A percentile compares a stretch with the other conserved stretches of the same genome.
Evolutionary conservation across 2,113 vertebrate species (phyloP).

Genomic region (Rhinichthys klamathensis): DNA sequence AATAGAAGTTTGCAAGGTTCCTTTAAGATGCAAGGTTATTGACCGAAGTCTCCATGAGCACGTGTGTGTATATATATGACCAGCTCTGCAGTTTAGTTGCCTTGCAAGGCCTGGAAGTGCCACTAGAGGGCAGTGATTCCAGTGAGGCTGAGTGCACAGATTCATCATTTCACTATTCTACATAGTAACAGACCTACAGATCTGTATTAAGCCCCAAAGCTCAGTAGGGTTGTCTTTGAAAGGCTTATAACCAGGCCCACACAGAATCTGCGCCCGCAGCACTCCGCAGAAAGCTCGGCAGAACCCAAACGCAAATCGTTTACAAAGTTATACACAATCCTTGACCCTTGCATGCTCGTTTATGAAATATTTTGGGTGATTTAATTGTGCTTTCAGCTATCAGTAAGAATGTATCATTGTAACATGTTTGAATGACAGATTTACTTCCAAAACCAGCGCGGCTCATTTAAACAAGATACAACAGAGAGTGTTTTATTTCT

Average conservation of each 20-base stretch:
- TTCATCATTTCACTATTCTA: slow-evolving; percentile 57
- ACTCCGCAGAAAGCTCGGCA: background rate
- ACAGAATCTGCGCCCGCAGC: background rate
- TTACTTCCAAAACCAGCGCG: background rate
- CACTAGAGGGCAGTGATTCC: slow-evolving; percentile 47
- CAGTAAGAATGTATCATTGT: background rate
- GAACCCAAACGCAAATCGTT: background rate
- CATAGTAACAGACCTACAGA: slow-evolving; percentile 61
- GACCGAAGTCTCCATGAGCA: background rate
- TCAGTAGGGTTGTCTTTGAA: slow-evolving; percentile 41
- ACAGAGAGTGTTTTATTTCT: background rate
- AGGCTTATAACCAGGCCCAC: slow-evolving; percentile 13
- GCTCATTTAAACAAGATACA: background rate
- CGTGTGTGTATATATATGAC: background rate
- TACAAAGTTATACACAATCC: background rate
- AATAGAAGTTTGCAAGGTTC: background rate
- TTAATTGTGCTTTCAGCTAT: background rate
- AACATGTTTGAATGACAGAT: background rate
- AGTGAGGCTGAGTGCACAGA: slow-evolving; percentile 38
- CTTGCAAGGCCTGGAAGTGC: background rate
- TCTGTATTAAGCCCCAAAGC: slow-evolving; percentile 46
- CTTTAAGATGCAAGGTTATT: slow-evolving; percentile 9
- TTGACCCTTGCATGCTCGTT: background rate
- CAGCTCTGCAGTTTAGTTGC: slow-evolving; percentile 29
- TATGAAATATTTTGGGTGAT: background rate